A percentile compares a stretch with the other conserved stretches of the same genome.
Evolutionary conservation across 2,113 vertebrate genomes (phyloP).

Genomic region (Isurus oxyrinchus): DNA sequence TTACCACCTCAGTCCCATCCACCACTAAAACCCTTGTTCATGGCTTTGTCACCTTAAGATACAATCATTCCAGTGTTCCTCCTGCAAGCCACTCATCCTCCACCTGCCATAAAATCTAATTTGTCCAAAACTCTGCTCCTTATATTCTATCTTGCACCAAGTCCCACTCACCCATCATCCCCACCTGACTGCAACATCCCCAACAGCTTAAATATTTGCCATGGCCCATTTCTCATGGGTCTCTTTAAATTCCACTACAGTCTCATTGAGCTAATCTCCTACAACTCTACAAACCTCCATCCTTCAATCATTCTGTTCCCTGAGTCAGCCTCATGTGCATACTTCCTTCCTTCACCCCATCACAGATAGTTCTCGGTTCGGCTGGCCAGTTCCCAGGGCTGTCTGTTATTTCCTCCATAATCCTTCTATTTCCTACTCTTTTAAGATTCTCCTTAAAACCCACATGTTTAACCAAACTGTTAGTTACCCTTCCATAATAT

Average conservation of each 20-base stretch:
- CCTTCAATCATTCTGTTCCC: background rate
- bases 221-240: background rate
- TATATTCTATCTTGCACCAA: background rate
- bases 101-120: background rate
- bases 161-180: background rate
- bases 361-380: background rate
- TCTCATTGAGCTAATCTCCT: background rate
- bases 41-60: background rate
- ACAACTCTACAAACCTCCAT: background rate
- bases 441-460: background rate
- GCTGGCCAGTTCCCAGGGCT: background rate
- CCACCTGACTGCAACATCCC: background rate
- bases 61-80: background rate
- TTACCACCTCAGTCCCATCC: background rate
- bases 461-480: background rate
- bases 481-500: background rate
- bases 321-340: background rate
- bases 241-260: background rate
- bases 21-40: background rate
- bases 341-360: background rate
- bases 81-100: background rate
- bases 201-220: background rate
- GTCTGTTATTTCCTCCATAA: background rate
- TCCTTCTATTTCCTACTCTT: background rate
- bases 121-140: background rate